Percentiles rank a stretch among this genome's conserved stretches.
phyloP scores from a whole-genome alignment of 2,888 invertebrate genomes.

The Tridacna gigas region DNA sequence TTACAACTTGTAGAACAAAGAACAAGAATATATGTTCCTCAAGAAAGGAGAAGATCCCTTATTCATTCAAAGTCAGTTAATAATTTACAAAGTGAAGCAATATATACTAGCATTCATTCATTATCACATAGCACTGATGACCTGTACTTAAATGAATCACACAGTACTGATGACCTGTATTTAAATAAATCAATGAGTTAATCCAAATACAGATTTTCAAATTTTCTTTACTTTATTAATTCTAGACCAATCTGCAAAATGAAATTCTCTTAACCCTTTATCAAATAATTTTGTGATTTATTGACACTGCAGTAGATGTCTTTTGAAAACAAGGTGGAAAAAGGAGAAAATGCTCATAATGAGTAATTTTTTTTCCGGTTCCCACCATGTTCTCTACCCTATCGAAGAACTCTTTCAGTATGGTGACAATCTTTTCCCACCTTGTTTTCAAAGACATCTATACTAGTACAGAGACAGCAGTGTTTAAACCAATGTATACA shows the following conservation, averaged over 20 bases:
- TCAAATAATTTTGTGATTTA: background rate
- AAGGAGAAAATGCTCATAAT: no score
- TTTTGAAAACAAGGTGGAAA: background rate
- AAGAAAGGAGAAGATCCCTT: background rate
- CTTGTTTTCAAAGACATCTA: no score
- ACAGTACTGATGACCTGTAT: background rate
- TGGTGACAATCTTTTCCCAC: no score
- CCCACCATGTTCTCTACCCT: no score
- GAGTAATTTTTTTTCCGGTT: no score
- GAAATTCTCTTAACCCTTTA: background rate
- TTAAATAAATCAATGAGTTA: background rate
- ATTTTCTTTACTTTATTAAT: background rate
- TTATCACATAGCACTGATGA: background rate
- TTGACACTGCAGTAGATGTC: no score
- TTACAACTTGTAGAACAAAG: background rate
- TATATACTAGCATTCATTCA: background rate
- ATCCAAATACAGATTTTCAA: background rate
- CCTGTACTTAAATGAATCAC: background rate
- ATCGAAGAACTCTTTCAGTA: no score
- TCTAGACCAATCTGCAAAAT: background rate
- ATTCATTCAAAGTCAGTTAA: background rate
- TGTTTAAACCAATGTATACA: background rate
- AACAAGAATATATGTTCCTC: constrained; percentile 1
- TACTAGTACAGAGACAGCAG: background rate
- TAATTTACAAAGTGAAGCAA: background rate